Evolutionary conservation across 2,888 invertebrate genomes (phyloP).

Genomic region (Lymantria dispar): DNA sequence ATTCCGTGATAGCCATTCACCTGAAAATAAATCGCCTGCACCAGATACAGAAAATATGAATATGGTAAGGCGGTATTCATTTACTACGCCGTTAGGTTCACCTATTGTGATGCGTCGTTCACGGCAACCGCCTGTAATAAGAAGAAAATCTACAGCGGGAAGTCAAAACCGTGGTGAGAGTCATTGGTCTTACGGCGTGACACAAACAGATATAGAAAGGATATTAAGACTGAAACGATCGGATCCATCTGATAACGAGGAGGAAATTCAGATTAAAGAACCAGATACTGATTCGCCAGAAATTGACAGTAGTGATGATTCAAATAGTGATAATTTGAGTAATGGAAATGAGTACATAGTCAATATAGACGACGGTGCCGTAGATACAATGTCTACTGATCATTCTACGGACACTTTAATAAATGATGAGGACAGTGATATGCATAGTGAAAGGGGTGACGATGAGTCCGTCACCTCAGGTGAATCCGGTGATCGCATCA

Average conservation of each 20-base stretch:
- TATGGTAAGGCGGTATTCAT: constrained; percentile 59
- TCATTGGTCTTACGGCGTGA: constrained; percentile 76
- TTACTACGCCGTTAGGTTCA: constrained; percentile 62
- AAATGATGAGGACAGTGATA: constrained; percentile 62
- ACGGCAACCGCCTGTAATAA: constrained; percentile 71
- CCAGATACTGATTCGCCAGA: constrained; percentile 30
- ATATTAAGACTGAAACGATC: constrained; percentile 68
- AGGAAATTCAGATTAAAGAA: constrained; percentile 38
- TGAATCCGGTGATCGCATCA: constrained; percentile 64
- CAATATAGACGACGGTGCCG: constrained; percentile 62
- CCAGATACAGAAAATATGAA: constrained; percentile 40
- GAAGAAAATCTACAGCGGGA: constrained; percentile 64
- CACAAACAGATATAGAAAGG: constrained; percentile 72
- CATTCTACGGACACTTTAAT: constrained; percentile 75
- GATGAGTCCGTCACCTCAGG: constrained; percentile 58
- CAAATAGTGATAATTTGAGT: constrained; percentile 56
- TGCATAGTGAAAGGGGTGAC: constrained; percentile 63
- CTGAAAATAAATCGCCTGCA: constrained; percentile 53
- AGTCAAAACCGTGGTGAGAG: constrained; percentile 60
- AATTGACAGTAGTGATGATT: constrained; percentile 51
- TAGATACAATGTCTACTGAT: constrained; percentile 68
- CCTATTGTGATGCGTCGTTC: constrained; percentile 62
- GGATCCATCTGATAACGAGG: constrained; percentile 67
- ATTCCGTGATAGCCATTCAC: constrained; percentile 56
- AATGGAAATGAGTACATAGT: constrained; percentile 60